Evolutionary conservation across 1,140 invertebrate genomes (phyloP), one percentile per base, ranked within the genome.

Genomic region (Phortica variegata): DNA sequence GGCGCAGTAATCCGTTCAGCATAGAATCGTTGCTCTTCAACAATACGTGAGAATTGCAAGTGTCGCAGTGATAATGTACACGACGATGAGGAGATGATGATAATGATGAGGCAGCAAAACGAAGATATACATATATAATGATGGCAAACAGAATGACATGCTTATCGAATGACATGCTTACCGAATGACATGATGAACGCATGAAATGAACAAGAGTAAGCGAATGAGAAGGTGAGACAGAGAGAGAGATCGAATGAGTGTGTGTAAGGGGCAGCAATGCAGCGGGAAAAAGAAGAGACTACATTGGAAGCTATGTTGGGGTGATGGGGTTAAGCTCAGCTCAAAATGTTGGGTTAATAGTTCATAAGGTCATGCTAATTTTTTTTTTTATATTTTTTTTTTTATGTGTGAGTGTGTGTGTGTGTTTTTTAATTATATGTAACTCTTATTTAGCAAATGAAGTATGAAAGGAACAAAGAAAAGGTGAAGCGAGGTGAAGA

Each of bases 21-120:
- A 91, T 91, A 81, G 89, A 91, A 70, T 90, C 87, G 37, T 76
- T 90, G 51, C 80, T 90, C 61, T 82, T 81, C 10, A 81, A 83
- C 61, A 87, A 87, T 62, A 87, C 85, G 79, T 85, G 82, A 84
- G 71, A 55, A 36, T 36, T 36, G 33, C 13, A 4, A 36, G 6
- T 31, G n/a, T 36, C 5, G 56, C 47, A 68, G 34, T 52, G 7
- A n/a, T n/a, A n/a, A 31, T 31, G 29, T 7, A 31, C 29, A n/a
- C 7, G 29, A 31, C 29, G 29, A n/a, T 31, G 29, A n/a, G 29
- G 29, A 31, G n/a, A n/a, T 7, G n/a, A n/a, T 31, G 7, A n/a
- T n/a, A n/a, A n/a, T n/a, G n/a, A n/a, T n/a, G n/a, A n/a, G 42
- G 16, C 23, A 31, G 36, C 34, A 33, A 26, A 42, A 3, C 15